Percentiles rank a stretch among this genome's conserved stretches.
These are phyloP conservation scores for Dexiosoma caninum DNA, from an alignment of 2,888 invertebrate species.

Conservation along the genomic window DNA sequence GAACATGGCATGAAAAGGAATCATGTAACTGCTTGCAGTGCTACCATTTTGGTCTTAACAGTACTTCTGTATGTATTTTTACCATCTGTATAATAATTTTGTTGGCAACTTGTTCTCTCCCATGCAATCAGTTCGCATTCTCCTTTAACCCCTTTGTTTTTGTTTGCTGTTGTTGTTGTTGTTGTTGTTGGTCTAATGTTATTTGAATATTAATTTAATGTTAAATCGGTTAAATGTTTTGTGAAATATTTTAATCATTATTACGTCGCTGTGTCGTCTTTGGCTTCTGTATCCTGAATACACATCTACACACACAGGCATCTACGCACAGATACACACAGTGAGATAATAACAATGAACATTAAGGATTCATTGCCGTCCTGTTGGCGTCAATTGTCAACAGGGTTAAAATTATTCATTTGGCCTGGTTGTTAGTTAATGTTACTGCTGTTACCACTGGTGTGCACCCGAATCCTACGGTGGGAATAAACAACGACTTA, in stretches of 20 bases:
- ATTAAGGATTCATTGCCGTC: conserved; percentile 64
- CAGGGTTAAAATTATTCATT: conserved; percentile 63
- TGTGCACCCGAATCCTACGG: conserved; percentile 34
- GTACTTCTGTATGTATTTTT: not conserved
- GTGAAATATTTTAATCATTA: conserved; percentile 66
- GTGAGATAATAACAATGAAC: not conserved
- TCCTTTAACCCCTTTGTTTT: conserved; percentile 44
- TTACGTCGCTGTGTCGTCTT: conserved; percentile 30
- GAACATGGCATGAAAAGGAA: too few relatives aligned
- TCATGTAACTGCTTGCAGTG: too few relatives aligned
- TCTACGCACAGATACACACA: not conserved
- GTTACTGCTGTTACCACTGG: conserved; percentile 52
- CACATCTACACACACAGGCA: conserved; percentile 18
- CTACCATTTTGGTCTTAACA: too few relatives aligned
- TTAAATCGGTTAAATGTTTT: conserved; percentile 72
- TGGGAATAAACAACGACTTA: conserved; percentile 45
- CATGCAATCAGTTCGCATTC: not conserved
- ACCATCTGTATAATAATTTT: not conserved
- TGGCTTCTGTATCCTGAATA: not conserved
- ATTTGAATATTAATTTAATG: conserved; percentile 29
- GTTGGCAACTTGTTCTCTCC: not conserved
- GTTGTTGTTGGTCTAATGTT: not conserved
- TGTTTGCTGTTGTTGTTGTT: not conserved
- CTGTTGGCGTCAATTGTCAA: conserved; percentile 67
- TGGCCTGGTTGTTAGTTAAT: conserved; percentile 69